Base-by-base conservation (phyloP, 2,113 vertebrate species). In the Lepisosteus osseus region DNA sequence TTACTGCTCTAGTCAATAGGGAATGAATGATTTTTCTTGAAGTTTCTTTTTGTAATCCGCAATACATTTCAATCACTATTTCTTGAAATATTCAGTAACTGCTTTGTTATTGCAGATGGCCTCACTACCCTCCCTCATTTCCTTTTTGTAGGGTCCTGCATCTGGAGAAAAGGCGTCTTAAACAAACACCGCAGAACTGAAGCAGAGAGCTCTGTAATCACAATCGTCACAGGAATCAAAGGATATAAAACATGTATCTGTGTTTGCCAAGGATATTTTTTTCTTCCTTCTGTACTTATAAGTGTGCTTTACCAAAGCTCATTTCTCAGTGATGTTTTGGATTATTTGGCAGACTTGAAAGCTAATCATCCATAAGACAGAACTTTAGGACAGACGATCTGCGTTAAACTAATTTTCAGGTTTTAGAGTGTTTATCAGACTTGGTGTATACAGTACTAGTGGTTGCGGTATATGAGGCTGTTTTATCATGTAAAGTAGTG, bases 101-200 rank as follows among this genome's bases (percentile, higher is more conserved):
- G 65, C 44, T 45, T 69, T 69, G 72, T 67, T 61, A 41, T 74
- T 74, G 45, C 56, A 74, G 67, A 74, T 68, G 72, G 42, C 66
- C 57, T 14, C 72, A 62, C 55, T 55, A 54, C 13, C 64, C 44
- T 44, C 72, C 66, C 57, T 73, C 66, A 54, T 68, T 69, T 69
- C 66, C 72, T 74, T 29, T 62, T 55, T 41, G 43, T 12, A 41
- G 65, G 45, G 72, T 15, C 62, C 54, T 45, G 44, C 17, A 61
- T 55, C 56, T 59, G 66, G 65, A 74, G 72, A 61, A 54, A 71
- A 61, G 51, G 57, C 55, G 51, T 29, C 69, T 64, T 62, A 71
- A 62, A 40, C 66, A 74, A 74, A 74, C 66, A 42, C 41, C 40
- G 17, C 43, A 61, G 40, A 51, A 61, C 67, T 40, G 56, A 66